Conservation (phyloP, 2,888 invertebrate species). For the Kryphioiulus occultus region DNA sequence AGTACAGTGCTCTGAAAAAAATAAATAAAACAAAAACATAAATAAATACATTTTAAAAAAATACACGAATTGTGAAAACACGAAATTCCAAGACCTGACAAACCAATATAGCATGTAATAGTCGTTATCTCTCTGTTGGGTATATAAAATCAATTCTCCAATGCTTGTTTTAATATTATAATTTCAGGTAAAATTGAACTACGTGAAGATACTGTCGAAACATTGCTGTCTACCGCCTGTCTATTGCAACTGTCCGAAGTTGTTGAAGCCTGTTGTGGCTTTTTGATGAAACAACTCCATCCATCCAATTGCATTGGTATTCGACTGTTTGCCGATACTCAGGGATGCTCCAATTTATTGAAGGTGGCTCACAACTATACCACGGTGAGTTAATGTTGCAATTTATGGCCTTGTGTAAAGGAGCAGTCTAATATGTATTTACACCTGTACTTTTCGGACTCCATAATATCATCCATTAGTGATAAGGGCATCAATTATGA, state of each 20-base stretch:
- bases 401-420: not conserved
- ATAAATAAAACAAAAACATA: not conserved
- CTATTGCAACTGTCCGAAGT: conserved; percentile 83
- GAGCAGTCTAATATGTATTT: not conserved
- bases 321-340: conserved; percentile 89
- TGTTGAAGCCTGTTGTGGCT: conserved; percentile 87
- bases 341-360: conserved; percentile 81
- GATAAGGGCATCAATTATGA: not conserved
- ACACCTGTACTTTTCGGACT: not conserved
- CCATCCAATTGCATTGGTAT: conserved; percentile 95
- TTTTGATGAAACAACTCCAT: conserved; percentile 86
- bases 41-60: not conserved
- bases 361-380: conserved; percentile 85
- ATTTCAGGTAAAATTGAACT: conserved; percentile 74
- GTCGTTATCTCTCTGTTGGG: not conserved
- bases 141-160: not conserved
- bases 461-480: not conserved
- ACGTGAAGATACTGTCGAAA: conserved; percentile 90
- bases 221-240: conserved; percentile 83
- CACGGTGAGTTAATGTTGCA: conserved; percentile 68
- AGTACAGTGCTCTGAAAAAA: not conserved
- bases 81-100: not conserved
- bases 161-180: conserved; percentile 43
- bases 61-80: not conserved
- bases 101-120: not conserved